These are phyloP conservation scores for Danio kyathit DNA, from an alignment of 2,797 vertebrate species.

Conservation along the genomic window DNA sequence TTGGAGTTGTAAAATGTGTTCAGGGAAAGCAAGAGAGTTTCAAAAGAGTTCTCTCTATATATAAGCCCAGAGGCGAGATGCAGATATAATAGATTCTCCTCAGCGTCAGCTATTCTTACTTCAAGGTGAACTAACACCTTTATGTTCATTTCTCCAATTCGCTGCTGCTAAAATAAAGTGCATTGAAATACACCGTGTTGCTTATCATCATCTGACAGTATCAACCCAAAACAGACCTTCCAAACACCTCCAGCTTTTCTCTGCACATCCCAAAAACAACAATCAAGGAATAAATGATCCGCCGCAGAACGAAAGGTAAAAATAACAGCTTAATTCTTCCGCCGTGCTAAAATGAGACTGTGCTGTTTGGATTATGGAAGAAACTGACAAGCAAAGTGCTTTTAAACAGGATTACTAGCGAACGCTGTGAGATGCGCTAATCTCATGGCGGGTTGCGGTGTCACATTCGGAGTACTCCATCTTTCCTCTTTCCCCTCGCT, in stretches of 20 bases:
- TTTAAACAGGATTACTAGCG: conserved; percentile 76
- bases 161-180: conserved; percentile 22
- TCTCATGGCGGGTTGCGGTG: conserved; percentile 67
- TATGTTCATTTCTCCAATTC: conserved; percentile 1
- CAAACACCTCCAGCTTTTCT: conserved; percentile 46
- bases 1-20: neutral
- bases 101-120: neutral
- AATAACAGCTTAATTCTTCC: conserved; percentile 53
- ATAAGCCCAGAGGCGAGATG: neutral
- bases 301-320: conserved; percentile 59
- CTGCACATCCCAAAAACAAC: conserved; percentile 26
- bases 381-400: conserved; percentile 70
- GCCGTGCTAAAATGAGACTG: conserved; percentile 47
- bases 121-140: conserved; percentile 1
- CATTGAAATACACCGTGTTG: conserved; percentile 1
- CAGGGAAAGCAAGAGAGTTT: conserved; percentile 27
- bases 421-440: conserved; percentile 65
- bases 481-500: conserved; percentile 54
- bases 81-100: conserved; percentile 9
- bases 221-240: conserved; percentile 51
- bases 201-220: conserved; percentile 30
- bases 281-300: conserved; percentile 32
- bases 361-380: conserved; percentile 60
- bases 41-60: neutral
- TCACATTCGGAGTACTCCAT: conserved; percentile 68